phyloP scores from a whole-genome alignment of 2,888 invertebrate species.

The Eutolmus rufibarbis region DNA sequence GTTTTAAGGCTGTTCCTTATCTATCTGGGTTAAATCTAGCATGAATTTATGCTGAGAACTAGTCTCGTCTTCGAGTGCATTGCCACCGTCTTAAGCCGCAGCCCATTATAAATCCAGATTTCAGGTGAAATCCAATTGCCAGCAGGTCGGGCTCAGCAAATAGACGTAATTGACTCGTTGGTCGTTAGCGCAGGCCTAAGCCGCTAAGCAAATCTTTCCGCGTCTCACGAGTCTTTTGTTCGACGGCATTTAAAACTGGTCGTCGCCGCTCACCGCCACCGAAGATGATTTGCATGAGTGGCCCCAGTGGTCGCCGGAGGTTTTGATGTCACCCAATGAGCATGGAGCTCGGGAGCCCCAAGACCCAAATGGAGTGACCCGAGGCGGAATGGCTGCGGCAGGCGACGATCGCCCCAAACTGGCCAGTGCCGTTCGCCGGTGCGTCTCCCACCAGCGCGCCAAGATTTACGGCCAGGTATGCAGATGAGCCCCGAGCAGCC shows the following conservation, averaged over 20 bases:
- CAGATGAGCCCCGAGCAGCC: neutral
- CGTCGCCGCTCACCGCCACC: neutral
- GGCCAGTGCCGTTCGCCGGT: neutral
- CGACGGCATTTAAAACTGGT: conserved; percentile 1
- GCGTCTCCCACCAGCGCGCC: neutral
- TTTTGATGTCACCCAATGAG: conserved; percentile 24
- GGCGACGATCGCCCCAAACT: neutral
- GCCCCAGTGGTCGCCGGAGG: neutral
- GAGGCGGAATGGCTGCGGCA: neutral
- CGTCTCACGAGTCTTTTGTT: neutral
- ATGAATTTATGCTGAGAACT: neutral
- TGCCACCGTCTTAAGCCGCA: neutral
- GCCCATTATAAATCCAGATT: neutral
- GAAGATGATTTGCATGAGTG: neutral
- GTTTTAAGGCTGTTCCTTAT: neutral
- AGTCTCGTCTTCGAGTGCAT: neutral
- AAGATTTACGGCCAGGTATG: neutral
- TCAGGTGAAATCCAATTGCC: neutral
- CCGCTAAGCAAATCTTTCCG: neutral
- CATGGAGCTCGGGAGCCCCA: neutral
- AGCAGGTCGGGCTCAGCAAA: neutral
- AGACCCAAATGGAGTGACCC: neutral
- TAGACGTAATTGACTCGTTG: neutral
- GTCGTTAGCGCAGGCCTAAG: neutral
- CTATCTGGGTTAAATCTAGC: neutral